Conservation (phyloP, 1,140 invertebrate species). For the Conus ventricosus region DNA sequence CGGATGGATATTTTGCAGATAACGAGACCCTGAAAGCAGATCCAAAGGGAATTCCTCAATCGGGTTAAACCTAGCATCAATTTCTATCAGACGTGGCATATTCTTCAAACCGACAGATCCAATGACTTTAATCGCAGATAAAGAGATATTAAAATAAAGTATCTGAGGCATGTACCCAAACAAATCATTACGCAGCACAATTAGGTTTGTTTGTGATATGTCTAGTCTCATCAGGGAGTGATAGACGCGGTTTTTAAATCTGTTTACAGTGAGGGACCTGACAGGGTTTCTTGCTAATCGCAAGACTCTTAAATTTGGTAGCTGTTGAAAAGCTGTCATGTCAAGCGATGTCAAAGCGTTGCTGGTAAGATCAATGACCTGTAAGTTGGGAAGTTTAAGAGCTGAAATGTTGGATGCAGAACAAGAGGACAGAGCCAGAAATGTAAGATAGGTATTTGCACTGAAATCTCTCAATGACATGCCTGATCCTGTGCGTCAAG, state of each 20-base stretch:
- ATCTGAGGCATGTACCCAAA: not conserved
- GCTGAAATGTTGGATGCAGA: not conserved
- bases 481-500: no score
- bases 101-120: conserved; percentile 10
- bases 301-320: not conserved
- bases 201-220: not conserved
- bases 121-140: conserved; percentile 6
- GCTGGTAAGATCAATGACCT: not conserved
- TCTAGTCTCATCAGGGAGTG: not conserved
- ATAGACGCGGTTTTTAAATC: no score
- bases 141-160: conserved; percentile 19
- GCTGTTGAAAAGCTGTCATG: no score
- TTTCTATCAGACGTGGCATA: not conserved
- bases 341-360: not conserved
- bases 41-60: conserved; percentile 26
- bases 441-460: no score
- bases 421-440: no score
- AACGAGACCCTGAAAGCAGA: conserved; percentile 37
- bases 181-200: not conserved
- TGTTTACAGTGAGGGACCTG: no score
- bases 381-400: conserved; percentile 17
- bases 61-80: conserved; percentile 37
- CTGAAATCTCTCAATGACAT: no score
- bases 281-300: not conserved
- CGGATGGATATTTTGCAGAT: conserved; percentile 37